phyloP scores from a whole-genome alignment of 2,888 invertebrate species.

The Yponomeuta sedellus region DNA sequence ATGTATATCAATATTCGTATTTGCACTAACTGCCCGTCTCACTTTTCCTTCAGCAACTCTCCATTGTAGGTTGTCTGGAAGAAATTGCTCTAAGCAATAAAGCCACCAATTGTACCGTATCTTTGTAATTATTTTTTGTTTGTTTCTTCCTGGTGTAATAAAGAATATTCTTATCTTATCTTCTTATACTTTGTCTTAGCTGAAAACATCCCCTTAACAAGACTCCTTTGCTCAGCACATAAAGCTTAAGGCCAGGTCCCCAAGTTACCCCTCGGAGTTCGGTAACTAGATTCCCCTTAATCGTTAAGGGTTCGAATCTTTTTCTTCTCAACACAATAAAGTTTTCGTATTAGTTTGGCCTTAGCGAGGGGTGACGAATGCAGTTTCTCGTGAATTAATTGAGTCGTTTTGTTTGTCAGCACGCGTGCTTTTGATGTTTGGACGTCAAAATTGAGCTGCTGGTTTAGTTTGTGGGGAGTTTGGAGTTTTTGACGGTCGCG shows the following conservation, averaged over 20 bases:
- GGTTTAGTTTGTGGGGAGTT: not conserved
- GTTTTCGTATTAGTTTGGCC: not conserved
- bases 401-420: slow-evolving; percentile 35
- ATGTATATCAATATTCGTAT: no score
- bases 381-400: slow-evolving; percentile 43
- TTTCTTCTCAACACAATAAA: slow-evolving; percentile 6
- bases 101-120: no score
- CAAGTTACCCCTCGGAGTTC: not conserved
- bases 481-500: not conserved
- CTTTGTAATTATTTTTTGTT: no score
- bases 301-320: slow-evolving; percentile 9
- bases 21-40: no score
- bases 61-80: no score
- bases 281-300: slow-evolving; percentile 13
- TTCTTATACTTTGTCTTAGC: no score
- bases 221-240: no score
- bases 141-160: no score
- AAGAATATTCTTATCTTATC: no score
- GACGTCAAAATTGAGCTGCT: not conserved
- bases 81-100: no score
- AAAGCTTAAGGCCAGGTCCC: not conserved
- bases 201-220: no score
- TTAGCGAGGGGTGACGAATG: slow-evolving; percentile 36
- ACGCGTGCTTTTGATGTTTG: slow-evolving; percentile 11
- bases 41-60: no score